These are phyloP conservation scores for Mayetiola destructor DNA, from an alignment of 2,888 invertebrate species.

Conservation along the genomic window DNA sequence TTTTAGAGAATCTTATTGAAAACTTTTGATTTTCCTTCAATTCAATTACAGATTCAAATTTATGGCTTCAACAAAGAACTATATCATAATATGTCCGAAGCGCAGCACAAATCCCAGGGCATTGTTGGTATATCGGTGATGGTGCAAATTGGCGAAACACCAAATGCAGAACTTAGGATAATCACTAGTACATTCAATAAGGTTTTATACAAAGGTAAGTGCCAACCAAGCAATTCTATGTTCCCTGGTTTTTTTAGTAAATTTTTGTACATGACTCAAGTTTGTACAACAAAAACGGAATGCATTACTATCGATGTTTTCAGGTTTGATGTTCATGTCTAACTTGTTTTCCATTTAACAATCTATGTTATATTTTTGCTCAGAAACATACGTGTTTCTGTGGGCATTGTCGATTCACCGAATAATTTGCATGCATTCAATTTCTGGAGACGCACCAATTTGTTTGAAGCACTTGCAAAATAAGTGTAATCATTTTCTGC, in stretches of 20 bases:
- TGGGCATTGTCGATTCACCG: not conserved
- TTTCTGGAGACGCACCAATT: conserved; percentile 3
- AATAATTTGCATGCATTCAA: conserved; percentile 1
- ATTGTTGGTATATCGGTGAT: conserved; percentile 88
- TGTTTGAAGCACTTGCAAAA: no score
- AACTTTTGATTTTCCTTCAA: not conserved
- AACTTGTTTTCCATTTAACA: no score
- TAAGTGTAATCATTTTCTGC: not conserved
- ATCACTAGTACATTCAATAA: conserved; percentile 78
- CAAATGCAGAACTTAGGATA: conserved; percentile 71
- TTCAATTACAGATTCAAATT: conserved; percentile 65
- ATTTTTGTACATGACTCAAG: no score
- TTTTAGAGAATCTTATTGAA: no score
- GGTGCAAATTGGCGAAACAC: conserved; percentile 80
- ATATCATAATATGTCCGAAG: conserved; percentile 92
- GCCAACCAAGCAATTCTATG: not conserved
- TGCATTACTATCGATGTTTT: no score
- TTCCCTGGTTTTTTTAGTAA: not conserved
- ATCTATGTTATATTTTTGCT: not conserved
- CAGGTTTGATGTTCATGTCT: no score
- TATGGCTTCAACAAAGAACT: conserved; percentile 94
- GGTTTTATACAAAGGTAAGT: conserved; percentile 71
- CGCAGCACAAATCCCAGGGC: conserved; percentile 92
- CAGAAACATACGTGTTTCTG: not conserved
- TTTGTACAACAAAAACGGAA: no score